Base-by-base conservation (phyloP, 2,888 invertebrate genomes). In the Sturmia bella region DNA sequence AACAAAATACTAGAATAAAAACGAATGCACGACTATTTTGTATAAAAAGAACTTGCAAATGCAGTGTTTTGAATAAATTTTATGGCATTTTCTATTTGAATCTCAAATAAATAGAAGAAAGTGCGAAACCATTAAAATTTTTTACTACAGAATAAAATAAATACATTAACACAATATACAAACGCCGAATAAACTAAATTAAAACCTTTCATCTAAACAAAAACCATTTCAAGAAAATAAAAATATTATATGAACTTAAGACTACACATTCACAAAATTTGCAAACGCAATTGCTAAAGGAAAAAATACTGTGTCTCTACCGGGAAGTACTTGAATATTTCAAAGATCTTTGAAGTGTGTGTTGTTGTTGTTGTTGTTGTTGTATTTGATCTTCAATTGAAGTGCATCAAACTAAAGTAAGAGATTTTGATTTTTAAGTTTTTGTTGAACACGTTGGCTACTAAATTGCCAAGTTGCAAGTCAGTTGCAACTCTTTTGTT, bases 11-110 rank as follows among this genome's bases (percentile, higher is more conserved):
- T 17, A 59, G 73, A 73, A 41, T 77, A 77, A 48, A 83, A 76
- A 83, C 83, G 83, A 80, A 85, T 83, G 85, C 61, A 81, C 77
- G 81, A 81, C 85, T 85, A 85, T 84, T 85, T 85, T 82, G 74
- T 80, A 81, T 84, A 82, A 74, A 83, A 74, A 64, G n/a, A 19
- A 57, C 52, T 63, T 74, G 17, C 41, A 69, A 82, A 66, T 72
- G 15, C 43, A 7, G 45, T 7, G 45, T 21, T 59, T 6, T 72
- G 24, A n/a, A 54, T 19, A 50, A 52, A 77, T 77, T 84, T 84
- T 80, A 70, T 84, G 82, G 73, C 82, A 81, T 84, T 85, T 85
- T 85, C 84, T 43, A 41, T 41, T 68, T 57, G 37, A 13, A 19
- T 32, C 12, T 3, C 19, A 37, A 54, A 39, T 19, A 15, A 37